A percentile compares a stretch with the other conserved stretches of the same genome.
Evolutionary conservation across 2,888 invertebrate species (phyloP).

Genomic region (Lathronympha strigana): DNA sequence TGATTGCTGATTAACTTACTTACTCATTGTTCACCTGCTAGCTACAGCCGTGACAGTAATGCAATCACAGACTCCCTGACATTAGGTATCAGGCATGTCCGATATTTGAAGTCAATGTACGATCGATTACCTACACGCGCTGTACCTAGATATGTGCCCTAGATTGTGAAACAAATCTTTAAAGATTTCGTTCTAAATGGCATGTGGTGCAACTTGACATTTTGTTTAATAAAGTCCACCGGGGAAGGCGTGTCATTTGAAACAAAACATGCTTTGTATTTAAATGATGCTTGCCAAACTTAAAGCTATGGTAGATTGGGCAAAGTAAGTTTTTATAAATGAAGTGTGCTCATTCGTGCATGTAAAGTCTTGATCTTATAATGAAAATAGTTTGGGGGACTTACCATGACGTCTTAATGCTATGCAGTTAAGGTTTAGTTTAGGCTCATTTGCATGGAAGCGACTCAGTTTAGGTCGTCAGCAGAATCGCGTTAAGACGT

Average conservation of each 20-base stretch:
- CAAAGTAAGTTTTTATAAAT: not conserved
- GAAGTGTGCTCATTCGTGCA: not conserved
- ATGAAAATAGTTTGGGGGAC: too few species aligned
- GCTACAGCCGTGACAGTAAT: not conserved
- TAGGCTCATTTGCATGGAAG: too few species aligned
- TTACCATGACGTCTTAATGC: too few species aligned
- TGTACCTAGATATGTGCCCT: not conserved
- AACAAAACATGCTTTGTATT: slow-evolving; percentile 26
- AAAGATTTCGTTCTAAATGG: slow-evolving; percentile 18
- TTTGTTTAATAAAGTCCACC: slow-evolving; percentile 8
- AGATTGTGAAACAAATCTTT: slow-evolving; percentile 19
- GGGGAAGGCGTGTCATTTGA: not conserved
- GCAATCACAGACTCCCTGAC: not conserved
- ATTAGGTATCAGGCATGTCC: too few species aligned
- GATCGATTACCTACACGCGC: too few species aligned
- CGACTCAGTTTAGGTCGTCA: too few species aligned
- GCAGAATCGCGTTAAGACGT: too few species aligned
- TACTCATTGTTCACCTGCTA: slow-evolving; percentile 6
- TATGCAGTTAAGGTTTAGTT: too few species aligned
- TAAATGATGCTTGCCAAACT: slow-evolving; percentile 19
- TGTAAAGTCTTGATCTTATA: not conserved
- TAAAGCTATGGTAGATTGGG: slow-evolving; percentile 6
- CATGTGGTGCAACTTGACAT: slow-evolving; percentile 28
- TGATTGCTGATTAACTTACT: slow-evolving; percentile 24
- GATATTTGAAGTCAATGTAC: too few species aligned